phyloP scores from a whole-genome alignment of 2,113 vertebrate species.

The Peromyscus polionotus region DNA sequence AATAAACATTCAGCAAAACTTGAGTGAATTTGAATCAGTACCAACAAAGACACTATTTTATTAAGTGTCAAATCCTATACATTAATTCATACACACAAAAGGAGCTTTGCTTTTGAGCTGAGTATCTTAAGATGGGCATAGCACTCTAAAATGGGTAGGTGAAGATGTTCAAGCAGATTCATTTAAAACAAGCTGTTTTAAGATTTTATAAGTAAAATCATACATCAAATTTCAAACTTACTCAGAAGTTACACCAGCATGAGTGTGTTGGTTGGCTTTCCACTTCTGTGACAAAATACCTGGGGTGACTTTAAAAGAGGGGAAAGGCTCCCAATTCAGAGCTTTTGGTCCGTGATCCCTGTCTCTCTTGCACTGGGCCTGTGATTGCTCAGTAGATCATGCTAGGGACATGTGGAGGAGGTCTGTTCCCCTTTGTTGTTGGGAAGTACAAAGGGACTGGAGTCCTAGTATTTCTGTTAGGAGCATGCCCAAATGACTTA shows the following conservation, averaged over 20 bases:
- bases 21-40: background rate
- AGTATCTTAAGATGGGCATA: background rate
- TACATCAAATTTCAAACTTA: background rate
- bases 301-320: background rate
- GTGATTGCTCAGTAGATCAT: background rate
- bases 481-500: background rate
- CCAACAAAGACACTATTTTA: constrained; percentile 1
- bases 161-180: background rate
- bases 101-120: background rate
- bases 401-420: background rate
- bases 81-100: background rate
- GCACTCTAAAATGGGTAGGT: background rate
- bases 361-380: background rate
- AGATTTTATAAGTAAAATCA: constrained; percentile 33
- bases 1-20: background rate
- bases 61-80: background rate
- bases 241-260: background rate
- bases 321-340: background rate
- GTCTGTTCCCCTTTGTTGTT: background rate
- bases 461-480: background rate
- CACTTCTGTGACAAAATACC: background rate
- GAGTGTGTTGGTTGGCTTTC: background rate
- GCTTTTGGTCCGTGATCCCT: background rate
- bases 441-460: background rate
- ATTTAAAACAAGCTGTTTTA: background rate